These are phyloP conservation scores for Phania funesta DNA, from an alignment of 2,888 invertebrate species.

Conservation along the genomic window DNA sequence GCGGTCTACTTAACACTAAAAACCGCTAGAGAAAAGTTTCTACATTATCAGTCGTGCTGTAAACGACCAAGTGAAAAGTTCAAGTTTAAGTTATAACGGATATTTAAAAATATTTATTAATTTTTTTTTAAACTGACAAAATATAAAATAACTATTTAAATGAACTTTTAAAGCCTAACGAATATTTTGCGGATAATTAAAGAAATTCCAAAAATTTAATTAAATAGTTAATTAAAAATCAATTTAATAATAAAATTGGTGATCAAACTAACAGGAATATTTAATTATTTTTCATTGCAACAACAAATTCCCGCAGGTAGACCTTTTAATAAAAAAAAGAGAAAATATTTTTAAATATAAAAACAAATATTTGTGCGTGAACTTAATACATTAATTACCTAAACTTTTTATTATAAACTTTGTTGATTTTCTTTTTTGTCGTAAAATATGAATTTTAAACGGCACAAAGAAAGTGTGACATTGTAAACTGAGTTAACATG, in stretches of 20 bases:
- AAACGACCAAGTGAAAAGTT: slow-evolving; percentile 70
- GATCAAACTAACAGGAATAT: slow-evolving; percentile 25
- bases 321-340: neutral
- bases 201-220: neutral
- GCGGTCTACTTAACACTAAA: slow-evolving; percentile 71
- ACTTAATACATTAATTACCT: slow-evolving; percentile 45
- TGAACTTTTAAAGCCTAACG: neutral
- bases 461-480: slow-evolving; percentile 69
- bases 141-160: slow-evolving; percentile 5
- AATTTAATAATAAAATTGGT: neutral
- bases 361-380: slow-evolving; percentile 1
- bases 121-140: neutral
- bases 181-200: slow-evolving; percentile 33
- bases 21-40: slow-evolving; percentile 76
- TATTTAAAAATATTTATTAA: slow-evolving; percentile 24
- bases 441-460: slow-evolving; percentile 41
- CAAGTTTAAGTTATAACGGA: slow-evolving; percentile 72
- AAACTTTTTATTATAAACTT: neutral
- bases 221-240: neutral
- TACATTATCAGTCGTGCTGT: slow-evolving; percentile 74
- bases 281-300: slow-evolving; percentile 1
- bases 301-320: slow-evolving; percentile 43
- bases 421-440: neutral
- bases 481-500: slow-evolving; percentile 12
- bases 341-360: neutral